Conservation (phyloP, 2,888 invertebrate genomes). For the Agrenia bidenticulata region DNA sequence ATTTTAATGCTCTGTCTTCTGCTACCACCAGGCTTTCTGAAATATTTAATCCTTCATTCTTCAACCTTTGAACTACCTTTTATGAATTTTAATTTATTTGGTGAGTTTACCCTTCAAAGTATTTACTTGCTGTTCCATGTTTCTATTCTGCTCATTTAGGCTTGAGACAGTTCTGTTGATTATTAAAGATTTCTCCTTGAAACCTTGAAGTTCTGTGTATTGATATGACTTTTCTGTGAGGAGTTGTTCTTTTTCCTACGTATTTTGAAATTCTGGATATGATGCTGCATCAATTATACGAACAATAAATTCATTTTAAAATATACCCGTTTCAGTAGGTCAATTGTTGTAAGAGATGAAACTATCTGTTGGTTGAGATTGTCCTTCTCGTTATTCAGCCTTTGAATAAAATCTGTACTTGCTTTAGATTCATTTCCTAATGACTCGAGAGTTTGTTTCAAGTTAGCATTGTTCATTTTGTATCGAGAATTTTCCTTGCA, state of each 20-base stretch:
- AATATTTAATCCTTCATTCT: slow-evolving; percentile 21
- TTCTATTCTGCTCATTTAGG: slow-evolving; percentile 47
- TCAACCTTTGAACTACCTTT: background rate
- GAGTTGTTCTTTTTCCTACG: slow-evolving; percentile 51
- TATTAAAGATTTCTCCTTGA: slow-evolving; percentile 45
- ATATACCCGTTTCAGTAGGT: slow-evolving; percentile 48
- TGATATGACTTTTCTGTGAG: slow-evolving; percentile 49
- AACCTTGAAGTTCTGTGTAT: slow-evolving; percentile 47
- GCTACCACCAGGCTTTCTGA: slow-evolving; percentile 69
- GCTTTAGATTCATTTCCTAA: slow-evolving; percentile 47
- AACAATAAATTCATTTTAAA: background rate
- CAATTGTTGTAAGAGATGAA: slow-evolving; percentile 50
- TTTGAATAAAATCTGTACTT: slow-evolving; percentile 43
- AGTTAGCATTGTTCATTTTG: slow-evolving; percentile 44
- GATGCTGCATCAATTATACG: background rate
- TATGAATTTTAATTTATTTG: slow-evolving; percentile 13
- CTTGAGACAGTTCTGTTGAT: slow-evolving; percentile 46
- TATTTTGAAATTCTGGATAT: background rate
- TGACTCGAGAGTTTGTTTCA: slow-evolving; percentile 51
- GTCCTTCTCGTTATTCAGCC: slow-evolving; percentile 51
- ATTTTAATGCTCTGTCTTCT: slow-evolving; percentile 68
- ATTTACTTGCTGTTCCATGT: slow-evolving; percentile 47
- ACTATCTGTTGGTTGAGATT: slow-evolving; percentile 50
- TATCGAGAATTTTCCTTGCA: slow-evolving; percentile 51
- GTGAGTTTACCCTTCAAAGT: slow-evolving; percentile 40